Conservation (phyloP, 2,113 vertebrate genomes). For the Ancistrus triradiatus region DNA sequence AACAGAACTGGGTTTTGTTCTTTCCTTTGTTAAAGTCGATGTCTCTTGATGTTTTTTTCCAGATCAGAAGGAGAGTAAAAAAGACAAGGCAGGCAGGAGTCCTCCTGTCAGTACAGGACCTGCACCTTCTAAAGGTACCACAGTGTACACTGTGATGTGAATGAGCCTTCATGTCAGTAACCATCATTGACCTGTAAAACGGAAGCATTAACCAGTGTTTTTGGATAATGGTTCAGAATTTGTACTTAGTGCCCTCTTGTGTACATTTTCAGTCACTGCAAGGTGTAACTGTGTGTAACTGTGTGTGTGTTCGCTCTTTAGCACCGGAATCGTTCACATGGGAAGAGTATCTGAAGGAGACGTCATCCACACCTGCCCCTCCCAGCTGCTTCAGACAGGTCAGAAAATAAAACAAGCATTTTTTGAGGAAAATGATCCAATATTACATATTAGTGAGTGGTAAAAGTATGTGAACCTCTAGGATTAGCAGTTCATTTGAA, state of each 20-base stretch:
- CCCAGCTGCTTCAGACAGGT: conserved; percentile 90
- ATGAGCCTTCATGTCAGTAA: background rate
- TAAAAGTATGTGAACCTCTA: too few species aligned
- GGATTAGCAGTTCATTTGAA: too few species aligned
- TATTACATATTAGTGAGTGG: too few species aligned
- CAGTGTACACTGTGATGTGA: background rate
- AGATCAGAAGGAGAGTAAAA: conserved; percentile 83
- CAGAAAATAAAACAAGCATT: conserved; percentile 28
- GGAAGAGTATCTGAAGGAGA: conserved; percentile 90
- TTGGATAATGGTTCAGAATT: too few species aligned
- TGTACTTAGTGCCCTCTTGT: too few species aligned
- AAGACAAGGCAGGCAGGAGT: conserved; percentile 76
- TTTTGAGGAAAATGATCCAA: too few species aligned
- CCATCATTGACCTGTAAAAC: too few species aligned
- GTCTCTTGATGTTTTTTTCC: conserved; percentile 38
- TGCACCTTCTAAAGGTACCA: conserved; percentile 69
- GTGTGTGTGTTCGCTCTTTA: conserved; percentile 32
- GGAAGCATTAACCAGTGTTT: too few species aligned
- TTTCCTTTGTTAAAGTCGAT: background rate
- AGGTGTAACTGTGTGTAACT: background rate
- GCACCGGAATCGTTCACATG: conserved; percentile 81
- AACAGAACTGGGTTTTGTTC: too few species aligned
- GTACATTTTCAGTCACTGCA: too few species aligned
- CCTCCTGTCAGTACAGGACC: conserved; percentile 60
- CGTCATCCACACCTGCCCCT: conserved; percentile 78